Evolutionary conservation across 2,113 vertebrate genomes (phyloP).

Genomic region (Archilochus colubris): DNA sequence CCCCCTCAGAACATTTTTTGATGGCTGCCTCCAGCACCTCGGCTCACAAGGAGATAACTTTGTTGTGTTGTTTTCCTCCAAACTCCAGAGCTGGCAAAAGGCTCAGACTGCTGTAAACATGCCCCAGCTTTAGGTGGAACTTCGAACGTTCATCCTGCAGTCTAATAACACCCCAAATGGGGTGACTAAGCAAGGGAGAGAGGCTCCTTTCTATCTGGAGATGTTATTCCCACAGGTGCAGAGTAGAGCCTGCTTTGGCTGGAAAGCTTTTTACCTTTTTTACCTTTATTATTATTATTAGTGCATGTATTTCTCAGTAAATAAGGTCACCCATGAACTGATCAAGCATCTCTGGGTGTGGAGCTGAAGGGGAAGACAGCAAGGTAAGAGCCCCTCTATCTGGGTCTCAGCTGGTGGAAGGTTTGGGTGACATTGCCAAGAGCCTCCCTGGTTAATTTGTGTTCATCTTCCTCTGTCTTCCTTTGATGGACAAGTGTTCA

Average conservation of each 20-base stretch:
- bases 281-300: too few species aligned
- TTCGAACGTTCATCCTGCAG: not conserved
- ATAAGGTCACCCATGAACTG: not conserved
- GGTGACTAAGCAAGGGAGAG: not conserved
- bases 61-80: not conserved
- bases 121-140: not conserved
- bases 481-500: conserved; percentile 3
- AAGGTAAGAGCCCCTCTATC: not conserved
- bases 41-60: not conserved
- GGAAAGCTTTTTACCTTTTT: not conserved
- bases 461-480: not conserved
- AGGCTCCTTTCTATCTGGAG: not conserved
- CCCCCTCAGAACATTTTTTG: rapidly evolving
- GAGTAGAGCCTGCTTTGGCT: not conserved
- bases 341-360: not conserved
- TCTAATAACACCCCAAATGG: not conserved
- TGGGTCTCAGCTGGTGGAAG: not conserved
- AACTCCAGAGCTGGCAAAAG: not conserved
- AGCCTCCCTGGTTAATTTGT: not conserved
- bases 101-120: not conserved
- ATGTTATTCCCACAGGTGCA: not conserved
- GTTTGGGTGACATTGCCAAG: not conserved
- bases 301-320: not conserved
- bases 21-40: not conserved
- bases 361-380: not conserved